phyloP scores from a whole-genome alignment of 1,140 invertebrate genomes.

The Heliconius himera region DNA sequence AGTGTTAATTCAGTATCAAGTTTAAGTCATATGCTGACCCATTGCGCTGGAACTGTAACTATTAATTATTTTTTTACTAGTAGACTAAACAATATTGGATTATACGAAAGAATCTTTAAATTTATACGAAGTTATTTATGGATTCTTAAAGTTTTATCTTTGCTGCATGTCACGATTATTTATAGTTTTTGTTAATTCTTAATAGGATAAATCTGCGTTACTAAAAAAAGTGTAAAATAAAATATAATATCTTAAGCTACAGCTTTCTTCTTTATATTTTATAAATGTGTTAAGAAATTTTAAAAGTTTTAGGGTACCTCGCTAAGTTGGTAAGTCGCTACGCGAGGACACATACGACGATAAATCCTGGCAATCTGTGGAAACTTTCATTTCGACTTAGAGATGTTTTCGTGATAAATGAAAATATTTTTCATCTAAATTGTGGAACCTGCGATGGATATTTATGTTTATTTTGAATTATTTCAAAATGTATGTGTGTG shows the following conservation, averaged over 20 bases:
- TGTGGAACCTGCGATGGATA: not conserved
- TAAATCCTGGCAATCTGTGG: conserved; percentile 18
- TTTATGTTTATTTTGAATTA: not conserved
- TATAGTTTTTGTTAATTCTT: no score
- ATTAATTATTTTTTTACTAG: no score
- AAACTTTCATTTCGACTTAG: conserved; percentile 20
- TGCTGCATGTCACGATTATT: no score
- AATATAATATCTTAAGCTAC: not conserved
- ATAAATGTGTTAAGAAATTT: conserved; percentile 8
- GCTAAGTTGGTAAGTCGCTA: conserved; percentile 9
- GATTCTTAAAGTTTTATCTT: no score
- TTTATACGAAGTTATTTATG: no score
- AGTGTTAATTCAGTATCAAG: no score
- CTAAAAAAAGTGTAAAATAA: not conserved
- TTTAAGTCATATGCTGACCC: no score
- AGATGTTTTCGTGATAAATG: conserved; percentile 12
- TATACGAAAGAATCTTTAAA: no score
- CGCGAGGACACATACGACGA: conserved; percentile 13
- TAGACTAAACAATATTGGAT: no score
- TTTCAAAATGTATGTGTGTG: not conserved
- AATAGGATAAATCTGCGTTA: no score
- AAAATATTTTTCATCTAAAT: conserved; percentile 15
- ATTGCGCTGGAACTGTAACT: no score
- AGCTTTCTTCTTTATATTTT: not conserved
- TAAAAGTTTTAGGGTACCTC: not conserved